Conservation (phyloP, 1,140 invertebrate species). For the Ganaspis sp. region DNA sequence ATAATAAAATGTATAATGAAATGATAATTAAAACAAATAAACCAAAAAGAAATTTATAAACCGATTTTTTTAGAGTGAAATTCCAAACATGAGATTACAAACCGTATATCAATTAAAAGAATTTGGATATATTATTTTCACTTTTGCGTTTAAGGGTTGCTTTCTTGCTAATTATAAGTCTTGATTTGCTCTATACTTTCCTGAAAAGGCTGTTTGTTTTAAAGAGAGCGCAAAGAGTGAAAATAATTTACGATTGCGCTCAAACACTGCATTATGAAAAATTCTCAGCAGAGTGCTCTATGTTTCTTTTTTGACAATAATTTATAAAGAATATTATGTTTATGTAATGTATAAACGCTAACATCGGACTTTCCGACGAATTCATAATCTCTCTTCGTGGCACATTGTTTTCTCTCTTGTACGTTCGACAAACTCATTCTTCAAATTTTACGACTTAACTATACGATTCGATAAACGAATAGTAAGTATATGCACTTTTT, state of each 20-base stretch:
- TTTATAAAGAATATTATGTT: slow-evolving; percentile 1
- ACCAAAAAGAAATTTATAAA: no score
- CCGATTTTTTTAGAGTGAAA: background rate
- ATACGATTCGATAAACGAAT: slow-evolving; percentile 58
- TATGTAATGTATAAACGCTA: slow-evolving; percentile 26
- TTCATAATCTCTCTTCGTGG: slow-evolving; percentile 31
- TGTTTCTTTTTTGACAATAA: background rate
- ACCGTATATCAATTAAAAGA: background rate
- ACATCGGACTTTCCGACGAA: slow-evolving; percentile 18
- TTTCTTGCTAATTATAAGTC: slow-evolving; percentile 30
- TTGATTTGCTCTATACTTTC: slow-evolving; percentile 34
- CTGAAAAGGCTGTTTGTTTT: slow-evolving; percentile 33
- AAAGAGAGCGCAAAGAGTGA: background rate
- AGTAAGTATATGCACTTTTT: slow-evolving; percentile 32
- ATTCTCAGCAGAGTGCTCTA: slow-evolving; percentile 19
- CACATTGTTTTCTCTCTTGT: slow-evolving; percentile 31
- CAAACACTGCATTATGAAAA: slow-evolving; percentile 10
- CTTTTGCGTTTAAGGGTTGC: slow-evolving; percentile 8
- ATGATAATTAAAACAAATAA: no score
- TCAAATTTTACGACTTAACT: slow-evolving; percentile 48
- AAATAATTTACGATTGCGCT: slow-evolving; percentile 38
- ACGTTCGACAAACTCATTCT: slow-evolving; percentile 50
- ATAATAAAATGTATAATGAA: no score
- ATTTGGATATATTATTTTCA: background rate
- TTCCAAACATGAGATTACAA: background rate